Conservation (phyloP, 2,888 invertebrate species). For the Stenchaetothrips biformis region DNA sequence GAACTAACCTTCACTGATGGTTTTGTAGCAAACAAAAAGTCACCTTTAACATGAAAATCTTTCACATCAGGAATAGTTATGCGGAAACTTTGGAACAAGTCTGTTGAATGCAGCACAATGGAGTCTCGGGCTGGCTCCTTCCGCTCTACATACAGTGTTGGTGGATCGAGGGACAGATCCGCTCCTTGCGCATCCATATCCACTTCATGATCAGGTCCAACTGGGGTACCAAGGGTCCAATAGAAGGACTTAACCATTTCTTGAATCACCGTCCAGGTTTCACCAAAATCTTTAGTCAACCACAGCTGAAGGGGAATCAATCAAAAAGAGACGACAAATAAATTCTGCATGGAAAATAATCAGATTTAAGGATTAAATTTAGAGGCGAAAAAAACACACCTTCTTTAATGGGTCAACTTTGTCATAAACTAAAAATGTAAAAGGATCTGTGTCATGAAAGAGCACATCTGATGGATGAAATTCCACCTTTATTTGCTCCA, state of each 20-base stretch:
- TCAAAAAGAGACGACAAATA: slow-evolving; percentile 29
- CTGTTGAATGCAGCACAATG: slow-evolving; percentile 49
- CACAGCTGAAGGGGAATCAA: slow-evolving; percentile 58
- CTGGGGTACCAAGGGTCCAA: slow-evolving; percentile 55
- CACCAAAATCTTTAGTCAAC: slow-evolving; percentile 69
- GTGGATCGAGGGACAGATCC: not conserved
- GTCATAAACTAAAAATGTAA: slow-evolving; percentile 69
- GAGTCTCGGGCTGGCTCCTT: slow-evolving; percentile 57
- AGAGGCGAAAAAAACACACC: slow-evolving; percentile 45
- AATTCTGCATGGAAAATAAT: not conserved
- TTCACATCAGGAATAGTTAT: slow-evolving; percentile 53
- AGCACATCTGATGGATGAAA: slow-evolving; percentile 76
- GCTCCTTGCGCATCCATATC: not conserved
- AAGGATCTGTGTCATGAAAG: slow-evolving; percentile 66
- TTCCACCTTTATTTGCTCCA: slow-evolving; percentile 57
- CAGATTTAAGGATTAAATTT: slow-evolving; percentile 15
- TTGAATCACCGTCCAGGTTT: slow-evolving; percentile 63
- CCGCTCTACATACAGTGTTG: slow-evolving; percentile 63
- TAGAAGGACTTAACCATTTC: slow-evolving; percentile 72
- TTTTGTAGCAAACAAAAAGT: slow-evolving; percentile 78
- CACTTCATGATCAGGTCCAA: not conserved
- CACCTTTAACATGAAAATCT: slow-evolving; percentile 76
- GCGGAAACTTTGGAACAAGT: slow-evolving; percentile 38
- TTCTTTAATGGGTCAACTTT: slow-evolving; percentile 60
- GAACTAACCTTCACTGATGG: slow-evolving; percentile 32